Percentiles rank a stretch among this genome's conserved stretches.
These are phyloP conservation scores for Cryptoblepharus egeriae DNA, from an alignment of 2,797 vertebrate species.

Conservation along the genomic window DNA sequence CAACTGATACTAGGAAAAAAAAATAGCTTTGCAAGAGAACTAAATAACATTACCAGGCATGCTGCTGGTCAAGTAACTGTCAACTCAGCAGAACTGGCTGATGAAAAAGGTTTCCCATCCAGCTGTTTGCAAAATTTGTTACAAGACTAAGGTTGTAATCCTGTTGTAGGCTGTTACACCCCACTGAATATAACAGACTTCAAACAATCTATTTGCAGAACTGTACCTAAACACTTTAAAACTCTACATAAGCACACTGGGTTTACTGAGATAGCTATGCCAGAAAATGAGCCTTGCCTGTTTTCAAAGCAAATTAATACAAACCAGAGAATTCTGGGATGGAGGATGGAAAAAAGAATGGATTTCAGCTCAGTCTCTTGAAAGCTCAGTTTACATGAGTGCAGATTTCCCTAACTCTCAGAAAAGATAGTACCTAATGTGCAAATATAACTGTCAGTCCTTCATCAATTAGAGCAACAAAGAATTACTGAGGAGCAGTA, in stretches of 20 bases:
- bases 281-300: conserved; percentile 8
- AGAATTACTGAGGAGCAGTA: conserved; percentile 40
- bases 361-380: conserved; percentile 38
- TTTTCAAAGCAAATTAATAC: conserved; percentile 33
- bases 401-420: conserved; percentile 44
- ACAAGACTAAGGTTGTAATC: not conserved
- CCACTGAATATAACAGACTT: not conserved
- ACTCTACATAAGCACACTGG: not conserved
- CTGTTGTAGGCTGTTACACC: not conserved
- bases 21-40: conserved; percentile 53
- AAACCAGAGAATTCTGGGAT: conserved; percentile 18
- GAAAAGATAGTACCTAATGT: conserved; percentile 50
- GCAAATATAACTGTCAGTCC: conserved; percentile 44
- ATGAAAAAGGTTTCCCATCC: conserved; percentile 20
- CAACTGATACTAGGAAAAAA: conserved; percentile 64
- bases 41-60: conserved; percentile 38
- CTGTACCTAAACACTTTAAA: not conserved
- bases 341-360: not conserved
- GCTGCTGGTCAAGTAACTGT: conserved; percentile 53
- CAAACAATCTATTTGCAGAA: not conserved
- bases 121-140: conserved; percentile 36
- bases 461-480: conserved; percentile 37
- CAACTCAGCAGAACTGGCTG: conserved; percentile 41
- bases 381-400: conserved; percentile 39
- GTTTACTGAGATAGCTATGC: conserved; percentile 19